Conservation (phyloP, 2,113 vertebrate genomes). For the Lates calcarifer region DNA sequence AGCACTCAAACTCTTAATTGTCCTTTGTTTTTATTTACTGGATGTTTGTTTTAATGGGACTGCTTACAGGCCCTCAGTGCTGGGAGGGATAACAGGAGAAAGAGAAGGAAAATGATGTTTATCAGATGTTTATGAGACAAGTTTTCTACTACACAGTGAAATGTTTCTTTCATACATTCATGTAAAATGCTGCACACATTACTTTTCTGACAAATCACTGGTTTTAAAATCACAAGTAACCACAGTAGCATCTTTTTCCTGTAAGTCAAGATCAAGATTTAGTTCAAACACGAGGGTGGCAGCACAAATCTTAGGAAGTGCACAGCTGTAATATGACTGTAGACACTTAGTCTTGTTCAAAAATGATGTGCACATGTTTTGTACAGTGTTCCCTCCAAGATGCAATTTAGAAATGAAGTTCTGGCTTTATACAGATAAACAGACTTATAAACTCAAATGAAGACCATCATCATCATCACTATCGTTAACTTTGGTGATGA, state of each 20-base stretch:
- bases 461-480: background rate
- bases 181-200: background rate
- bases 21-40: constrained; percentile 26
- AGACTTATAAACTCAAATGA: no score
- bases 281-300: background rate
- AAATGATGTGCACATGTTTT: background rate
- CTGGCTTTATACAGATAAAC: background rate
- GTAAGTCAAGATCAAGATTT: background rate
- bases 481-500: background rate
- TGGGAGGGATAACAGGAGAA: background rate
- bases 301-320: no score
- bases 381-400: no score
- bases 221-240: background rate
- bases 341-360: no score
- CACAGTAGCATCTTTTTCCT: background rate
- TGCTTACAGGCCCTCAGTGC: constrained; percentile 3
- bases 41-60: background rate
- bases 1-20: background rate
- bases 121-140: background rate
- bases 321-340: no score
- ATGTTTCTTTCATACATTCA: background rate
- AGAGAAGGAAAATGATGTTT: background rate
- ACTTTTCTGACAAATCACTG: background rate
- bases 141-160: background rate
- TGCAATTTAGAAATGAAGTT: background rate